phyloP scores from a whole-genome alignment of 1,140 invertebrate genomes.

The Heliconius hewitsoni region DNA sequence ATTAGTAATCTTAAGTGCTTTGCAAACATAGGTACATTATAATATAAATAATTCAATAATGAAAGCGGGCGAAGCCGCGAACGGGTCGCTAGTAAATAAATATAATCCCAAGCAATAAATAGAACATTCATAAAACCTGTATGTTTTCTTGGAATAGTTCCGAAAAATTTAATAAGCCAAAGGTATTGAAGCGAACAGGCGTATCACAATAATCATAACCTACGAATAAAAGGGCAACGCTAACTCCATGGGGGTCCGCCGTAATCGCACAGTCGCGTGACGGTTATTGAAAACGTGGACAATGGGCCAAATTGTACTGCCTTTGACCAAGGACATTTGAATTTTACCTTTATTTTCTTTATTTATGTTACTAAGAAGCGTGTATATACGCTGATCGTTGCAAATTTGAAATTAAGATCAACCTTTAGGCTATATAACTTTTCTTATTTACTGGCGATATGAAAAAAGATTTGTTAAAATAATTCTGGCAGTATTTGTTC shows the following conservation, averaged over 20 bases:
- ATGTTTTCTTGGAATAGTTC: background rate
- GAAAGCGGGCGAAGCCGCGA: too few relatives aligned
- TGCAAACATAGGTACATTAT: too few relatives aligned
- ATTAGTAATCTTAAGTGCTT: too few relatives aligned
- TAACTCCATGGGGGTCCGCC: conserved; percentile 24
- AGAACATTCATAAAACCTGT: background rate
- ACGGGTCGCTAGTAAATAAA: background rate
- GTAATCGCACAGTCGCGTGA: conserved; percentile 35
- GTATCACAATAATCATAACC: conserved; percentile 31
- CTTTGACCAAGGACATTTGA: conserved; percentile 30
- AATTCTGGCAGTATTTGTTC: too few relatives aligned
- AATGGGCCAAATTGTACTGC: conserved; percentile 28
- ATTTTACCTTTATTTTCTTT: conserved; percentile 20
- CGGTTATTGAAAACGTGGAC: conserved; percentile 39
- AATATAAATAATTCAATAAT: too few relatives aligned
- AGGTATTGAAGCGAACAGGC: background rate
- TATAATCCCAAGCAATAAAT: background rate
- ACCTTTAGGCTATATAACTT: background rate
- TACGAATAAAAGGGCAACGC: conserved; percentile 26
- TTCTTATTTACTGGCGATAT: too few relatives aligned
- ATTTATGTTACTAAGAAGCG: background rate
- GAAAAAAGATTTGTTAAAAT: too few relatives aligned
- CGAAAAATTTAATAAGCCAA: background rate
- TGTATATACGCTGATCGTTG: background rate
- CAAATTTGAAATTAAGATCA: background rate